Percentiles rank a stretch among this genome's conserved stretches.
Conservation (phyloP, 1,140 invertebrate species). For the Macrocentrus cingulum region DNA sequence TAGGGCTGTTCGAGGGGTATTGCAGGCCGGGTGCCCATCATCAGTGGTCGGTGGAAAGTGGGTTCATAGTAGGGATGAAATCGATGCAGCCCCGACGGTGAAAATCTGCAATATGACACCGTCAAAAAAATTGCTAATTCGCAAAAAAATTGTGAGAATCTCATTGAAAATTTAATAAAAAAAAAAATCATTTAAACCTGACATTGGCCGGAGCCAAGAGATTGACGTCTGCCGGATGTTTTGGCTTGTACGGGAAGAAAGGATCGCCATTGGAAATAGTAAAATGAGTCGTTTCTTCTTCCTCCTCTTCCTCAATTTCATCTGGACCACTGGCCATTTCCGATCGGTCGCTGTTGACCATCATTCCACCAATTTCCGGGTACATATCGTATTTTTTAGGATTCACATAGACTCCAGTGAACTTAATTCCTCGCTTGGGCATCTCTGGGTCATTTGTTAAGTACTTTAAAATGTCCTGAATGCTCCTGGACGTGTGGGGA, state of each 20-base stretch:
- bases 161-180: too few relatives aligned
- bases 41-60: constrained; percentile 34
- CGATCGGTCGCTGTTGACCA: constrained; percentile 35
- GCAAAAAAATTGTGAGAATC: neutral
- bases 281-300: constrained; percentile 33
- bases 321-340: constrained; percentile 23
- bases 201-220: constrained; percentile 55
- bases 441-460: constrained; percentile 41
- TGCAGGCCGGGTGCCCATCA: constrained; percentile 28
- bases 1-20: constrained; percentile 19
- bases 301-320: constrained; percentile 17
- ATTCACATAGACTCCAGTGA: constrained; percentile 50
- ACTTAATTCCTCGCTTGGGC: constrained; percentile 48
- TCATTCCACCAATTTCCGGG: constrained; percentile 34
- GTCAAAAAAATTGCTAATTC: neutral
- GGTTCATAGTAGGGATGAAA: constrained; percentile 45
- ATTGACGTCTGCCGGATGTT: constrained; percentile 60
- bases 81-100: constrained; percentile 44
- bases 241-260: constrained; percentile 59
- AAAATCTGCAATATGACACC: constrained; percentile 45
- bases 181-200: constrained; percentile 37
- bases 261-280: constrained; percentile 45
- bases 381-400: constrained; percentile 48
- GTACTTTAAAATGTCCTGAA: constrained; percentile 61
- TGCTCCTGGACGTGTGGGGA: constrained; percentile 54